Conservation (phyloP, 2,888 invertebrate genomes). For the Elysia crispata region DNA sequence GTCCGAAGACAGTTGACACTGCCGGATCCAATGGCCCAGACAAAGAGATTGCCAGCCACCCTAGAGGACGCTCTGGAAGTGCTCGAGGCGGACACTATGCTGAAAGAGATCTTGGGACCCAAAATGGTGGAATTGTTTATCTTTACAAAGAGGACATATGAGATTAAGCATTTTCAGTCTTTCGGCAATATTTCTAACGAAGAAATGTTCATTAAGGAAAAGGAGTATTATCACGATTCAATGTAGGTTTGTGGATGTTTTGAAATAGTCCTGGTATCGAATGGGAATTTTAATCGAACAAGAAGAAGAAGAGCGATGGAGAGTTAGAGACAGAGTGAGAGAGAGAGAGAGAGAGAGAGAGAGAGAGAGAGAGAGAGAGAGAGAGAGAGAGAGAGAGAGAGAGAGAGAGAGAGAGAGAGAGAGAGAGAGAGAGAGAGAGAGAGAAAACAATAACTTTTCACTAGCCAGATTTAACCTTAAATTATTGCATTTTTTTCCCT, state of each 20-base stretch:
- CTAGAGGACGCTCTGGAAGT: conserved; percentile 32
- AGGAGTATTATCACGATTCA: conserved; percentile 17
- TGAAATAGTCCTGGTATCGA: too few relatives aligned
- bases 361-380: background rate
- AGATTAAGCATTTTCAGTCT: conserved; percentile 5
- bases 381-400: background rate
- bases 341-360: too few relatives aligned
- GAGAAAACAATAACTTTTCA: background rate
- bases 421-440: background rate
- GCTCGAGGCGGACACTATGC: conserved; percentile 42
- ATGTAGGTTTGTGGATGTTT: background rate
- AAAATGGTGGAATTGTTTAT: conserved; percentile 42
- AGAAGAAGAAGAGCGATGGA: too few relatives aligned
- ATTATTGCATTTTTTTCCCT: too few relatives aligned
- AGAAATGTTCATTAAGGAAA: conserved; percentile 15
- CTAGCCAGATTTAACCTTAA: too few relatives aligned
- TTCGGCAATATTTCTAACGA: conserved; percentile 14
- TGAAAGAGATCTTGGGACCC: conserved; percentile 37
- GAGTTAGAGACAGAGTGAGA: too few relatives aligned
- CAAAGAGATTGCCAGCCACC: conserved; percentile 12
- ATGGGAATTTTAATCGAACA: too few relatives aligned
- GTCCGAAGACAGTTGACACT: conserved; percentile 39
- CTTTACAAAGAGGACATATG: conserved; percentile 33
- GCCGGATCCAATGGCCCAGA: background rate
- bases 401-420: background rate